Evolutionary conservation across 2,113 vertebrate genomes (phyloP), one percentile per base, ranked within the genome.

Genomic region (Pterocles burchelli): DNA sequence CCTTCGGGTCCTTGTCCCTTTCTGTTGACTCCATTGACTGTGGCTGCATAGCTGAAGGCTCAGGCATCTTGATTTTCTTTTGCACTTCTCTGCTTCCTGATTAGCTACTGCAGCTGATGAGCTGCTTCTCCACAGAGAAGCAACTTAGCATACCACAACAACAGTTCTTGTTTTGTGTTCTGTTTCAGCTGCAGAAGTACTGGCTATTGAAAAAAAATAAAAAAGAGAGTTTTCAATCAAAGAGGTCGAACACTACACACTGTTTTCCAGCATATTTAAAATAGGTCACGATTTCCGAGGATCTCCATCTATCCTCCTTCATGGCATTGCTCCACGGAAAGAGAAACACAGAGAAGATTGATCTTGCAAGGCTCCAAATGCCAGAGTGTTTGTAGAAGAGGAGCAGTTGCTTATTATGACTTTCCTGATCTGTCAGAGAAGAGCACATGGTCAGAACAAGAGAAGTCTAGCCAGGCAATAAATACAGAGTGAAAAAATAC

Each of bases 341-440:
- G 59, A 90, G 67, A 91, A 91, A 75, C 67, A 75, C 45, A 91
- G 67, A 8, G 38, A 90, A 90, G 85, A 88, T 90, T 79, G 74
- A 96, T 92, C 58, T 88, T 88, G 55, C 0, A 0, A 94, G 59
- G 65, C 63, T 95, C 55, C 72, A 94, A 88, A 94, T 33, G 45
- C 55, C 84, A 57, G 58, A 91, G 85, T 95, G 90, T 96, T 96
- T 95, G 90, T 61, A 93, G 89, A 94, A 96, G 96, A 91, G 38
- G 36, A 94, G 46, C 88, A 90, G 55, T 94, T 97, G 91, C 81
- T 96, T 96, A 89, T 94, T 94, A 90, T 91, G 92, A 96, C 65
- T 96, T 89, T 83, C 36, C 54, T n/a, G 51, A 81, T 88, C 90
- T 94, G 85, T 81, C 13, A 0, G 78, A 91, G 90, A 91, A 94